phyloP scores from a whole-genome alignment of 2,888 invertebrate genomes.

The Limnephilus lunatus region DNA sequence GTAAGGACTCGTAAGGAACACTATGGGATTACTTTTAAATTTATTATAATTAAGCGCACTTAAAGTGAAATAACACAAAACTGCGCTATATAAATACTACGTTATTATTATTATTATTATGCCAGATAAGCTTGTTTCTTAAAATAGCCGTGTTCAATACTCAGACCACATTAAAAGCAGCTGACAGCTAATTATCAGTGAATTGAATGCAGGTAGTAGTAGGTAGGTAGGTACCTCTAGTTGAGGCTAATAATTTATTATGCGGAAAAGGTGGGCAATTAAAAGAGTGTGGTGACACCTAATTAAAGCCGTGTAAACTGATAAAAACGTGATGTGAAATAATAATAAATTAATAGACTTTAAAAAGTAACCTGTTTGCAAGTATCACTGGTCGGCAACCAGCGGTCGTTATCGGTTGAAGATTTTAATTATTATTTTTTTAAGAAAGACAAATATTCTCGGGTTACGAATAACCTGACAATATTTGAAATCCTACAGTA shows the following conservation, averaged over 20 bases:
- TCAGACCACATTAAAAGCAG: neutral
- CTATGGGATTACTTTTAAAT: no score
- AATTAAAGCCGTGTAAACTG: slow-evolving; percentile 26
- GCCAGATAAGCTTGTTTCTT: no score
- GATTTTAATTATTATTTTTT: neutral
- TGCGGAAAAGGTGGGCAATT: neutral
- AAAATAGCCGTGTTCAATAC: neutral
- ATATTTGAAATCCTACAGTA: no score
- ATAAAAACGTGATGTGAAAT: slow-evolving; percentile 3
- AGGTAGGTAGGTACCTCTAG: neutral
- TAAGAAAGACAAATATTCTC: no score
- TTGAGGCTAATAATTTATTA: neutral
- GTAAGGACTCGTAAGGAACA: no score
- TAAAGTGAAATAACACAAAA: no score
- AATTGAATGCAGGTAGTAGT: neutral
- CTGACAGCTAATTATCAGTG: neutral
- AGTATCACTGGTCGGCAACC: slow-evolving; percentile 2
- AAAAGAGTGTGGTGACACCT: slow-evolving; percentile 37
- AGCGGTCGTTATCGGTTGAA: neutral
- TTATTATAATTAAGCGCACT: no score
- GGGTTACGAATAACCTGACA: no score
- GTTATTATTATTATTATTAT: no score
- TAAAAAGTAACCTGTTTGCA: slow-evolving; percentile 10
- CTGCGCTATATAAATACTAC: no score
- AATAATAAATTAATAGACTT: slow-evolving; percentile 18